Evolutionary conservation across 1,140 invertebrate genomes (phyloP).

Genomic region (Hormaphis cornu): DNA sequence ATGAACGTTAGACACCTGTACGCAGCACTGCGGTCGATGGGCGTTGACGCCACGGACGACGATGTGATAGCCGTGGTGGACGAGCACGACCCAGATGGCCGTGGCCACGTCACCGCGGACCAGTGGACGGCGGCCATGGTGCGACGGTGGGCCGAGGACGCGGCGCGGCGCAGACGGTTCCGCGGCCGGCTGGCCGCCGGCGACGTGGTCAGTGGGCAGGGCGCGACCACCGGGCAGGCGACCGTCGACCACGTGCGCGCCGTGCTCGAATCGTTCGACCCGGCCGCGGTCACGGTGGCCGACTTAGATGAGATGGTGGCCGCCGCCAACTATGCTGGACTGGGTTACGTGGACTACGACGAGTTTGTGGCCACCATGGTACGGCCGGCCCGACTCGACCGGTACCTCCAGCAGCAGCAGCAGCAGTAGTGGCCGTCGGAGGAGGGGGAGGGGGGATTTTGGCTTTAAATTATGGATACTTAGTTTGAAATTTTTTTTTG

Average conservation of each 20-base stretch:
- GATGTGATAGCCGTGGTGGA: neutral
- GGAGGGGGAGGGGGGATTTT: no score
- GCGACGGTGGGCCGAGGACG: neutral
- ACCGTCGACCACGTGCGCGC: neutral
- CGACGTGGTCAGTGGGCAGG: no score
- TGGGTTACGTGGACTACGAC: neutral
- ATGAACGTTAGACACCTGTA: neutral
- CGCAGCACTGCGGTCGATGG: neutral
- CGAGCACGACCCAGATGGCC: neutral
- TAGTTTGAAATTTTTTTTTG: no score
- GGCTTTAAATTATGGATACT: no score
- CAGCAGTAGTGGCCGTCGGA: no score
- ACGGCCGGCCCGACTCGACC: no score
- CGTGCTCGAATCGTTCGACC: neutral
- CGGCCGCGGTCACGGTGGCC: neutral
- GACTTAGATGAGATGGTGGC: neutral
- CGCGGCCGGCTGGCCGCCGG: neutral
- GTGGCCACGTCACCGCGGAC: neutral
- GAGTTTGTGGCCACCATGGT: conserved; percentile 4
- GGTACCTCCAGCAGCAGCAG: no score
- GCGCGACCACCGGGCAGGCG: neutral
- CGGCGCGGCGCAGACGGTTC: neutral
- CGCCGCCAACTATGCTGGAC: neutral
- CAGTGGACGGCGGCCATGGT: neutral
- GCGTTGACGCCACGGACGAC: conserved; percentile 8